Conservation (phyloP, 2,113 vertebrate genomes). For the Notarius quadriscutis region DNA sequence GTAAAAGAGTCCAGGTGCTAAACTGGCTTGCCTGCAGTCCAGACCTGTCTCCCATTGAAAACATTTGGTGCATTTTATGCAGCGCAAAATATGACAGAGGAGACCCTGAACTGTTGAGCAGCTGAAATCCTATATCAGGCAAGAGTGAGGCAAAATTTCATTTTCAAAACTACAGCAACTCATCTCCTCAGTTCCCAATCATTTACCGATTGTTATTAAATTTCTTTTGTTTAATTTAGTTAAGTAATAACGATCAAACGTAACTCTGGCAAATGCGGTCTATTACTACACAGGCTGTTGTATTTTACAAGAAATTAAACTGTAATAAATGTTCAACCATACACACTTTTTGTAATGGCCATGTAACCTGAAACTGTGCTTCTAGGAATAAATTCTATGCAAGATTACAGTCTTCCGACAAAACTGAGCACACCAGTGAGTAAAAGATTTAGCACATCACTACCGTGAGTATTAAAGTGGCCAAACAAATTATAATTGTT, state of each 20-base stretch:
- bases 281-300: neutral
- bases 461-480: neutral
- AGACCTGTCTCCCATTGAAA: too few species aligned
- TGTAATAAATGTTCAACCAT: neutral
- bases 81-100: too few species aligned
- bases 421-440: neutral
- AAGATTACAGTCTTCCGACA: neutral
- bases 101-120: too few species aligned
- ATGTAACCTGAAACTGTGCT: neutral
- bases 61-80: too few species aligned
- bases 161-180: too few species aligned
- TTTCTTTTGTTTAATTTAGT: neutral
- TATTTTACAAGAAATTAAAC: neutral
- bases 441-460: neutral
- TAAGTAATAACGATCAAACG: neutral
- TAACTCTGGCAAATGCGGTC: neutral
- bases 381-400: neutral
- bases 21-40: too few species aligned
- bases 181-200: too few species aligned
- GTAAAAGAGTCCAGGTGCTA: too few species aligned
- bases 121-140: too few species aligned
- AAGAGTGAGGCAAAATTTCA: too few species aligned
- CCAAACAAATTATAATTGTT: neutral
- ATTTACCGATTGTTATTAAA: too few species aligned
- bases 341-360: too few species aligned